phyloP scores from a whole-genome alignment of 2,797 vertebrate genomes.

The Diglossa cyanea region DNA sequence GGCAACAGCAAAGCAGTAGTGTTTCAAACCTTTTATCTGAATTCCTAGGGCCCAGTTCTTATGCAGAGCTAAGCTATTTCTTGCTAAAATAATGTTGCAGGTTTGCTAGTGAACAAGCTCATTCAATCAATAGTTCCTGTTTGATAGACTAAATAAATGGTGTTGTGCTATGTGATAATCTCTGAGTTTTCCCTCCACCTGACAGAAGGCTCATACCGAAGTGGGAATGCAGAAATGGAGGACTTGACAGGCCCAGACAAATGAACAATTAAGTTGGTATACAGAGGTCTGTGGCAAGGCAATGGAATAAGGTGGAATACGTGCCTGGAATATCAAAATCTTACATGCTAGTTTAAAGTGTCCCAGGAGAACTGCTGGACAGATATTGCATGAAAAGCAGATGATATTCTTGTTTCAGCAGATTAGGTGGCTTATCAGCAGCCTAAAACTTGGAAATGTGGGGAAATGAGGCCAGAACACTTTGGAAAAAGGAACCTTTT shows the following conservation, averaged over 20 bases:
- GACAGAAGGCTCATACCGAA: not conserved
- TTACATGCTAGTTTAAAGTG: not conserved
- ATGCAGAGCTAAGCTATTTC: not conserved
- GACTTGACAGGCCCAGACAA: conserved; percentile 31
- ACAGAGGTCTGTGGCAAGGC: not conserved
- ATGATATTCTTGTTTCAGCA: not conserved
- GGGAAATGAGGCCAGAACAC: not conserved
- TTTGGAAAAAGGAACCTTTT: not conserved
- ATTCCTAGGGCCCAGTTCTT: not conserved
- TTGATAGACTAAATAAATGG: conserved; percentile 46
- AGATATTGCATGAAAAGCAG: not conserved
- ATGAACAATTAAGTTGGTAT: conserved; percentile 48
- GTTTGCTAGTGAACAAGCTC: not conserved
- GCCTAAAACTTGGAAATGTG: not conserved
- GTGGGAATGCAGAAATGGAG: not conserved
- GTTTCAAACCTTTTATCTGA: not conserved
- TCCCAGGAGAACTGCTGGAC: conserved; percentile 8
- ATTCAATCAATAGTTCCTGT: conserved; percentile 21
- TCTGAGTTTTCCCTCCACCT: not conserved
- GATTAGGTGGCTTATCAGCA: not conserved
- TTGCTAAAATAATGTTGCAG: not conserved
- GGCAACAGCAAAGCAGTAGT: not conserved
- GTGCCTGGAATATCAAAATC: conserved; percentile 29
- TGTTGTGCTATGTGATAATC: conserved; percentile 22
- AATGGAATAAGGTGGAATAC: conserved; percentile 8